Evolutionary conservation across 2,888 invertebrate species (phyloP).

Genomic region (Netelia virgata): DNA sequence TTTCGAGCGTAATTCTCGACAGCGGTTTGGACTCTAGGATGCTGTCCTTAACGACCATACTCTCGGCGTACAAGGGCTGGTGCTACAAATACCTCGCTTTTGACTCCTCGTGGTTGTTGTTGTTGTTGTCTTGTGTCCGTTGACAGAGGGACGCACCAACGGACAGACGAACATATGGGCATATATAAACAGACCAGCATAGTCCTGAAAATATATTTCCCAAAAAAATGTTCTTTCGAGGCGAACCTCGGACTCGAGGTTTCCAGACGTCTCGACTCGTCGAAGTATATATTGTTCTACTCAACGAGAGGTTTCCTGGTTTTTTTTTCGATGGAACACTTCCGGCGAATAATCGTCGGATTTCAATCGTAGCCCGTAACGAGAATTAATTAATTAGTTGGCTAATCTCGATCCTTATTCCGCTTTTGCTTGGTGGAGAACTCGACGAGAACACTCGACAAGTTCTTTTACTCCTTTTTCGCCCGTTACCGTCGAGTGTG

Average conservation of each 20-base stretch:
- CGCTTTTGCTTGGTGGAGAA: slow-evolving; percentile 25
- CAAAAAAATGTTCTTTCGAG: slow-evolving; percentile 38
- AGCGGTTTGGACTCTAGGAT: neutral
- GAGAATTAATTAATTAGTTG: slow-evolving; percentile 58
- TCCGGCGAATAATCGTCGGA: slow-evolving; percentile 42
- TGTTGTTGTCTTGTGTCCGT: neutral
- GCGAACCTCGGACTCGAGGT: slow-evolving; percentile 10
- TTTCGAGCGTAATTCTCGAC: slow-evolving; percentile 27
- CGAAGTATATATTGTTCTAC: slow-evolving; percentile 16
- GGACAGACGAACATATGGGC: neutral
- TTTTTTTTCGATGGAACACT: slow-evolving; percentile 51
- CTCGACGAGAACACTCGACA: slow-evolving; percentile 8
- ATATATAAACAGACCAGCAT: slow-evolving; percentile 28
- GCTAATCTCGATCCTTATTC: slow-evolving; percentile 2
- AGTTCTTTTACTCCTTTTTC: slow-evolving; percentile 11
- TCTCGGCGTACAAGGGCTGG: neutral
- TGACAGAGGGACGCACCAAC: slow-evolving; percentile 34
- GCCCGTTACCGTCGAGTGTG: neutral
- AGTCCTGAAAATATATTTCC: slow-evolving; percentile 54
- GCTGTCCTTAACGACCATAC: slow-evolving; percentile 12
- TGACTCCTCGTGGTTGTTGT: slow-evolving; percentile 20
- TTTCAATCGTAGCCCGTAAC: slow-evolving; percentile 24
- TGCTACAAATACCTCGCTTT: slow-evolving; percentile 16
- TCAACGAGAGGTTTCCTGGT: slow-evolving; percentile 26
- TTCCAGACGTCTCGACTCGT: slow-evolving; percentile 11